Conservation (phyloP, 2,113 vertebrate genomes). For the Reinhardtius hippoglossoides region DNA sequence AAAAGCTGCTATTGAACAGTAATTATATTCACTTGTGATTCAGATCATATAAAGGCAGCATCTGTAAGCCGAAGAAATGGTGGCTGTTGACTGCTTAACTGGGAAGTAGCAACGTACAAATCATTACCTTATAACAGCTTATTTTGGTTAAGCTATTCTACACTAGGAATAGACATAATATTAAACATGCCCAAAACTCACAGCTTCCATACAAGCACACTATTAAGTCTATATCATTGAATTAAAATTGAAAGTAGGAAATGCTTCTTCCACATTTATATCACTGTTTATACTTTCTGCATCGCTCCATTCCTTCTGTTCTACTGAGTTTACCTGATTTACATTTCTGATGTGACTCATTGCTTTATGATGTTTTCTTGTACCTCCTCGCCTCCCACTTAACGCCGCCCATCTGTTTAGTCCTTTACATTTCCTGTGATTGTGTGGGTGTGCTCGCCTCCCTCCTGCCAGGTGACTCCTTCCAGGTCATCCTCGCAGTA, state of each 20-base stretch:
- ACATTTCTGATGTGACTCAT: constrained; percentile 9
- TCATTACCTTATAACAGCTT: background rate
- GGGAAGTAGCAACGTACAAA: background rate
- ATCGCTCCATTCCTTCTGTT: background rate
- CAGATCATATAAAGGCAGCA: background rate
- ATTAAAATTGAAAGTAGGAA: too few relatives aligned
- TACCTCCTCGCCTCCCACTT: constrained; percentile 2
- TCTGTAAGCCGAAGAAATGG: background rate
- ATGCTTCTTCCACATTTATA: background rate
- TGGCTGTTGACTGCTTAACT: background rate
- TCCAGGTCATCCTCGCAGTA: constrained; percentile 4
- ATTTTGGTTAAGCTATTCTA: too few relatives aligned
- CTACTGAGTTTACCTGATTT: constrained; percentile 6
- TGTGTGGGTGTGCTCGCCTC: constrained; percentile 6
- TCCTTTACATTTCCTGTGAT: constrained; percentile 12
- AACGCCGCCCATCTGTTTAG: constrained; percentile 27
- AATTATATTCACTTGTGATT: background rate
- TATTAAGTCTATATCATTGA: too few relatives aligned
- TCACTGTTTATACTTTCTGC: background rate
- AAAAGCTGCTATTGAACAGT: background rate
- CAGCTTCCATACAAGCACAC: background rate
- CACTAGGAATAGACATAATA: too few relatives aligned
- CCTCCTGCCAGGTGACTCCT: background rate
- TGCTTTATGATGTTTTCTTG: constrained; percentile 7
- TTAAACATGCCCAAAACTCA: background rate